Conservation (phyloP, 2,888 invertebrate genomes). For the Dynastes grantii region DNA sequence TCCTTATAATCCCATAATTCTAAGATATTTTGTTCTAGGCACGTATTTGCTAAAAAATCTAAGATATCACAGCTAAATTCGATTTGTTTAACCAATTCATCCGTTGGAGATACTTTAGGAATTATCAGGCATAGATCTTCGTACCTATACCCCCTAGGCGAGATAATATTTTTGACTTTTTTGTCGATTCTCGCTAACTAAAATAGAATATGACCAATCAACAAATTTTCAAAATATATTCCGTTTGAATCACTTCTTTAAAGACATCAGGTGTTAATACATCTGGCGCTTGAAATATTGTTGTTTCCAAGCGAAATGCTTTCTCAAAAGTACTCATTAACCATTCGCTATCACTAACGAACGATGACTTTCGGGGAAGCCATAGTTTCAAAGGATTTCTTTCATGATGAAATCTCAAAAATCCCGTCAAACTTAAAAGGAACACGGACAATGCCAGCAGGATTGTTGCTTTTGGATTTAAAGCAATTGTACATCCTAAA, state of each 20-base stretch:
- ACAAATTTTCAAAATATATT: not conserved
- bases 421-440: slow-evolving; percentile 75
- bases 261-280: slow-evolving; percentile 78
- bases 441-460: slow-evolving; percentile 74
- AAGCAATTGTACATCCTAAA: slow-evolving; percentile 77
- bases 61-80: slow-evolving; percentile 73
- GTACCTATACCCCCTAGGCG: slow-evolving; percentile 33
- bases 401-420: slow-evolving; percentile 80
- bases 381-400: slow-evolving; percentile 84
- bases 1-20: slow-evolving; percentile 81
- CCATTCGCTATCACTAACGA: slow-evolving; percentile 81
- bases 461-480: slow-evolving; percentile 77
- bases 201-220: not conserved
- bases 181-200: slow-evolving; percentile 42
- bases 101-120: slow-evolving; percentile 47
- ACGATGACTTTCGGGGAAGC: slow-evolving; percentile 83
- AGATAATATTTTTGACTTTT: slow-evolving; percentile 40
- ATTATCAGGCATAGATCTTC: slow-evolving; percentile 46
- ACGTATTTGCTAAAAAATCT: slow-evolving; percentile 75
- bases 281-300: slow-evolving; percentile 79
- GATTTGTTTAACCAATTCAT: slow-evolving; percentile 37
- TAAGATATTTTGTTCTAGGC: slow-evolving; percentile 78
- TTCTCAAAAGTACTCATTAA: slow-evolving; percentile 78
- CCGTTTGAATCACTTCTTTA: slow-evolving; percentile 64
- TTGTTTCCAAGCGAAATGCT: slow-evolving; percentile 76